These are phyloP conservation scores for Podarcis muralis DNA, from an alignment of 2,113 vertebrate genomes.

Conservation along the genomic window DNA sequence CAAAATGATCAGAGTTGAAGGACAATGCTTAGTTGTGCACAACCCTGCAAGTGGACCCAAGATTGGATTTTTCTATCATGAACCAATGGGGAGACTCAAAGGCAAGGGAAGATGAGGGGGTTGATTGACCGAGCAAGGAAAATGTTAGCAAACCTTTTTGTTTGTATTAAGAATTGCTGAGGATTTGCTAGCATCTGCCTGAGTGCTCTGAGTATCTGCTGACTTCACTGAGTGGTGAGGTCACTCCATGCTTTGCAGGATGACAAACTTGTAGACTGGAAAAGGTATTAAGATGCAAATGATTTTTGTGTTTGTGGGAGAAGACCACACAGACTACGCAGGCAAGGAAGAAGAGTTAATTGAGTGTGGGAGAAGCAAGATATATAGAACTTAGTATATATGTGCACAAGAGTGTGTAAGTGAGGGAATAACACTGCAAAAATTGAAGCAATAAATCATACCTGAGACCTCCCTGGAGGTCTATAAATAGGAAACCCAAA, in stretches of 20 bases:
- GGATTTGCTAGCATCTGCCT: constrained; percentile 43
- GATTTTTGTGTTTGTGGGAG: constrained; percentile 44
- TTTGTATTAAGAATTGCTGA: constrained; percentile 45
- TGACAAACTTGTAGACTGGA: constrained; percentile 46
- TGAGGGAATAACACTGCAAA: constrained; percentile 64
- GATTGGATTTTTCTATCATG: constrained; percentile 1
- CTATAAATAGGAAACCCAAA: constrained; percentile 81
- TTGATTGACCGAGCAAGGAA: neutral
- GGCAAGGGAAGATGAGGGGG: neutral
- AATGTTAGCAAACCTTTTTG: constrained; percentile 34
- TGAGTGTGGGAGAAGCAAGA: neutral
- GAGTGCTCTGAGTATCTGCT: constrained; percentile 49
- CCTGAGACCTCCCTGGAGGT: constrained; percentile 72
- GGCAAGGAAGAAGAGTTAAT: constrained; percentile 24
- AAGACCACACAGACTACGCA: constrained; percentile 26
- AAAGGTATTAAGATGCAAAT: constrained; percentile 64
- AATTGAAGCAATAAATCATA: constrained; percentile 83
- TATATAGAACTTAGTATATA: constrained; percentile 6
- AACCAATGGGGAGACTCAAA: constrained; percentile 8
- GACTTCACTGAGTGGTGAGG: constrained; percentile 59
- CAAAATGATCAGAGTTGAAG: neutral
- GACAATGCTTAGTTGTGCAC: neutral
- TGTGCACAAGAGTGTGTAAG: constrained; percentile 4
- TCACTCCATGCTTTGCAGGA: constrained; percentile 47
- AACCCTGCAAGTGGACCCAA: neutral